A percentile compares a stretch with the other conserved stretches of the same genome.
These are phyloP conservation scores for Standfussiana lucernea DNA, from an alignment of 2,888 invertebrate species.

Conservation along the genomic window DNA sequence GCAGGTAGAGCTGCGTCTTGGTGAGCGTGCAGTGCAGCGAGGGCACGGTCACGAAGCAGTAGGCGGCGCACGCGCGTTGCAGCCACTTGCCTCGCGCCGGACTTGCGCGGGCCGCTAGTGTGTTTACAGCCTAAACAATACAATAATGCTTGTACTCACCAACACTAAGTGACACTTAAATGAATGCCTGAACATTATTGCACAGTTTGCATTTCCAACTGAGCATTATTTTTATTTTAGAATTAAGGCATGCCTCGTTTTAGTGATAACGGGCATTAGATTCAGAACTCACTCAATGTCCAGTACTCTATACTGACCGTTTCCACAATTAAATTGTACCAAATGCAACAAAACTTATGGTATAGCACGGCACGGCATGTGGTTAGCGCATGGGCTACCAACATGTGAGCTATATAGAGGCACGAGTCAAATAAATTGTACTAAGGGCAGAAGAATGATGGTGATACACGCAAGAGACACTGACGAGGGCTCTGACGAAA, in stretches of 20 bases:
- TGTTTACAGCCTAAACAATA: slow-evolving; percentile 93
- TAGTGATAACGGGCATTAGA: not conserved
- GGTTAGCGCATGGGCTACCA: not conserved
- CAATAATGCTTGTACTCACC: not conserved
- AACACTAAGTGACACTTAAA: not conserved
- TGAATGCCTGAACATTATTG: not conserved
- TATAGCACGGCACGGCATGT: not conserved
- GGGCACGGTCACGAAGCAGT: slow-evolving; percentile 99
- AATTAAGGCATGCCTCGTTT: not conserved
- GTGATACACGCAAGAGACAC: not conserved
- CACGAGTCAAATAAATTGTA: not conserved
- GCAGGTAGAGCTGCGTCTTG: slow-evolving; percentile 95
- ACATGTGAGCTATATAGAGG: not conserved
- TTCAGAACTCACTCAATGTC: not conserved
- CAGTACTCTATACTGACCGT: not conserved
- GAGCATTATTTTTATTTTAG: not conserved
- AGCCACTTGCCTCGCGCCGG: slow-evolving; percentile 93
- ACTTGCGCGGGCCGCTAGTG: slow-evolving; percentile 92
- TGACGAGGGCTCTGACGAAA: not conserved
- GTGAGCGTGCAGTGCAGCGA: slow-evolving; percentile 95
- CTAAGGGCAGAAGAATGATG: not conserved
- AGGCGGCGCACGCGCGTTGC: slow-evolving; percentile 98
- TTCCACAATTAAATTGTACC: not conserved
- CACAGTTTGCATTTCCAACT: not conserved
- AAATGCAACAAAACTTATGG: not conserved